Evolutionary conservation across 1,140 invertebrate genomes (phyloP), one percentile per base, ranked within the genome.

Genomic region (Saccostrea echinata): DNA sequence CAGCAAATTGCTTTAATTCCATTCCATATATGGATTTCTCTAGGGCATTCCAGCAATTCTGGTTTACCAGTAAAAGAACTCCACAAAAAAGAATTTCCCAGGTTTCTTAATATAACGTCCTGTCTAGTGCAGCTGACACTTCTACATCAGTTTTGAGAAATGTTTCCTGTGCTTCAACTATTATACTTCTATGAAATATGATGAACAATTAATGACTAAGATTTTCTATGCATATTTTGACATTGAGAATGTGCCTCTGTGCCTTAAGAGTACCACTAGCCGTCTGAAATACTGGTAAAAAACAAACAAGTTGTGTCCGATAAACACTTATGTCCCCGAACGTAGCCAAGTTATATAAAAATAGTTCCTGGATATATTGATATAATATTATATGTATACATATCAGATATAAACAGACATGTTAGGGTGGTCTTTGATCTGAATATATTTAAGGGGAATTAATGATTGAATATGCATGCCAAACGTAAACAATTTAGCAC

Each of bases 61-160:
- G 68, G 68, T 76, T 76, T 76, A 76, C 68, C 68, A 76, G 68
- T 16, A 18, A 30, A 13, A 30, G 33, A n/a, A 76, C 27, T 76
- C 6, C 30, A 33, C 8, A 30, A 71, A 33, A 61, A 6, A n/a
- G n/a, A 3, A 11, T 55, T 27, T 13, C 21, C 64, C 24, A 27
- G 33, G 68, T 76, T 13, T 76, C 12, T 3, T 33, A 27, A 76
- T 76, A 76, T 6, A 76, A 76, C 8, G 11, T 33, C 1, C 68
- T 30, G 68, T 76, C 68, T 76, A 3, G 13, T 30, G 24, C 27
- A 30, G 9, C 27, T 76, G 68, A 76, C 68, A 76, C 27, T 30
- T 30, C 16, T 12, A 27, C 68, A 33, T 76, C 68, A 76, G 68
- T 16, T 27, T 76, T 76, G 68, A 76, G 68, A 76, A 76, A 76